Evolutionary conservation across 35 echinoderm and acorn worm genomes (phyloP).

Genomic region (Apostichopus japonicus): DNA sequence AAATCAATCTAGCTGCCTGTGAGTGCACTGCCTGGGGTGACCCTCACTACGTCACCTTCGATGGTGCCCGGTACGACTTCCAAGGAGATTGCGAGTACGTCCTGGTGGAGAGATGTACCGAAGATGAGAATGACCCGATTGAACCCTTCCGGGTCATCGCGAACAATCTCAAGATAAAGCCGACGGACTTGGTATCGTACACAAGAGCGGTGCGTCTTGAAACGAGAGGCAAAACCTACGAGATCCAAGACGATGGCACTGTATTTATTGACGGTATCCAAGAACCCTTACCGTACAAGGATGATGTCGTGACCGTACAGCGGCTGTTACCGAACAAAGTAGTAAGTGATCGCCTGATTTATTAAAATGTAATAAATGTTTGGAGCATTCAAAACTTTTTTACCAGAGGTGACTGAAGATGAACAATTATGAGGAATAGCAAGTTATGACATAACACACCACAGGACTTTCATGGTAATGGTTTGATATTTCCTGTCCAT

Average conservation of each 20-base stretch:
- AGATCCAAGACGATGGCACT: neutral
- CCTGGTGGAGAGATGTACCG: slow-evolving; percentile 62
- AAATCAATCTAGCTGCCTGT: slow-evolving; percentile 60
- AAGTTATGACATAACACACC: no score
- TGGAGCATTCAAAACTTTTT: no score
- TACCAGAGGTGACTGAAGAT: no score
- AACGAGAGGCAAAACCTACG: neutral
- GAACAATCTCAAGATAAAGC: slow-evolving; percentile 6
- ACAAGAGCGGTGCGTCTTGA: slow-evolving; percentile 23
- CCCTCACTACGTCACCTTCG: slow-evolving; percentile 90
- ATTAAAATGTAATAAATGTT: no score
- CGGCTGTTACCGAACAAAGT: neutral
- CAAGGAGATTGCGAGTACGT: slow-evolving; percentile 84
- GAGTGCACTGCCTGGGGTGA: slow-evolving; percentile 79
- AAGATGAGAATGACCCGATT: neutral
- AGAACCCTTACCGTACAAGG: slow-evolving; percentile 2
- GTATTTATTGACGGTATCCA: slow-evolving; percentile 28
- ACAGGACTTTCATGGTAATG: no score
- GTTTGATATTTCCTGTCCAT: no score
- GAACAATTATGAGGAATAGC: no score
- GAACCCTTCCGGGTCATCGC: neutral
- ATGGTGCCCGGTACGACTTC: slow-evolving; percentile 66
- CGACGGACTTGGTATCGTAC: neutral
- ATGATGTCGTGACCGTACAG: neutral
- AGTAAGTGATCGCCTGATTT: neutral